Percentiles rank a stretch among this genome's conserved stretches.
These are phyloP conservation scores for Sebastes jordani DNA, from an alignment of 2,797 vertebrate genomes.

Conservation along the genomic window DNA sequence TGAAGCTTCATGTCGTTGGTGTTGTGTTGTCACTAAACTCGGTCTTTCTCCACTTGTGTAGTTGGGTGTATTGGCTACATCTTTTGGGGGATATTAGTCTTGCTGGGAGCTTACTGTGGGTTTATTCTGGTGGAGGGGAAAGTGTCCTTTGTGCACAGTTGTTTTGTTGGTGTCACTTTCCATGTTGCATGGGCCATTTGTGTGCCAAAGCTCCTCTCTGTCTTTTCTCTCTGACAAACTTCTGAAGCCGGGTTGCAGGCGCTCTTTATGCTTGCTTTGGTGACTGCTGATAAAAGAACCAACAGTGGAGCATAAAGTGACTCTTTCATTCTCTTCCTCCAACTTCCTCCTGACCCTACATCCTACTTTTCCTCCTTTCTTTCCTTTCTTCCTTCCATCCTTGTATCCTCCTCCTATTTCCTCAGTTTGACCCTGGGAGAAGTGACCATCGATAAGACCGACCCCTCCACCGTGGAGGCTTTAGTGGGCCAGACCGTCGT, in stretches of 20 bases:
- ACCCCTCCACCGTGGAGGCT: constrained; percentile 85
- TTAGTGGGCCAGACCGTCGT: constrained; percentile 84
- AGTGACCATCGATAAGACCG: constrained; percentile 83
- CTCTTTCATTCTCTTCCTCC: constrained; percentile 3
- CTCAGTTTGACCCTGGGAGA: constrained; percentile 77
- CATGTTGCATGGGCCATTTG: constrained; percentile 6
- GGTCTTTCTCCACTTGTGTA: neutral
- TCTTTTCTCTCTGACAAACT: constrained; percentile 1
- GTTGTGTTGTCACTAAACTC: constrained; percentile 57
- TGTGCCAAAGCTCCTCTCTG: constrained; percentile 1
- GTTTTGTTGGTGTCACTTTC: constrained; percentile 10
- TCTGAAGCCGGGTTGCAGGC: constrained; percentile 53
- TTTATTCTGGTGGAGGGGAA: neutral
- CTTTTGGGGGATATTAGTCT: neutral
- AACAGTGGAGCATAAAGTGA: constrained; percentile 81
- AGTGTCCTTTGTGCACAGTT: neutral
- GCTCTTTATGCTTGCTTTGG: constrained; percentile 81
- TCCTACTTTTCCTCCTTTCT: neutral
- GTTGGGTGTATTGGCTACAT: neutral
- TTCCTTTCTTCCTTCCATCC: constrained; percentile 3
- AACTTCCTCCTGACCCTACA: neutral
- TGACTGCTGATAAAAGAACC: constrained; percentile 47
- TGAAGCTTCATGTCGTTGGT: constrained; percentile 57
- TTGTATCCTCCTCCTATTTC: constrained; percentile 13
- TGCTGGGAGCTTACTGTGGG: neutral